A percentile compares a stretch with the other conserved stretches of the same genome.
phyloP scores from a whole-genome alignment of 2,797 vertebrate genomes.

The Serranus cabrilla region DNA sequence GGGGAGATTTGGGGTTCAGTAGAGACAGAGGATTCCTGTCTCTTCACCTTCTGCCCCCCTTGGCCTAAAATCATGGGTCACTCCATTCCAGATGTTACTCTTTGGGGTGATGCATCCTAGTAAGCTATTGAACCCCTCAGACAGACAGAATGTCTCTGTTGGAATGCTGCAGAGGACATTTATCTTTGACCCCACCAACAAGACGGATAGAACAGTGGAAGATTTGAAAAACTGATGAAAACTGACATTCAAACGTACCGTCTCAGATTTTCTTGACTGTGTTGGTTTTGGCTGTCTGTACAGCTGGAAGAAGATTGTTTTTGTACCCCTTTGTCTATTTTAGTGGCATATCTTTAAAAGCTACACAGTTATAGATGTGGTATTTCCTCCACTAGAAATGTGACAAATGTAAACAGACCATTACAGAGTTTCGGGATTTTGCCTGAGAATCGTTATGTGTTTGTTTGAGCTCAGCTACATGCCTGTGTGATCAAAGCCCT shows the following conservation, averaged over 20 bases:
- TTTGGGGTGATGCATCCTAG: conserved; percentile 34
- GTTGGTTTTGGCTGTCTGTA: background rate
- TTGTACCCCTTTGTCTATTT: background rate
- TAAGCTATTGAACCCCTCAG: conserved; percentile 44
- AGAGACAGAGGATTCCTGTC: conserved; percentile 43
- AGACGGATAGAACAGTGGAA: conserved; percentile 8
- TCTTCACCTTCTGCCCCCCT: conserved; percentile 46
- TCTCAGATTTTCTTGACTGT: background rate
- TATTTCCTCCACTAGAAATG: background rate
- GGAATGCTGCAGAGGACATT: conserved; percentile 61
- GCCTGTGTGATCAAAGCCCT: background rate
- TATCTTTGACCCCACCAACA: conserved; percentile 36
- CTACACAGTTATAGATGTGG: background rate
- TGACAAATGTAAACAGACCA: background rate
- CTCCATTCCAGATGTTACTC: conserved; percentile 80
- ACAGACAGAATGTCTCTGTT: conserved; percentile 45
- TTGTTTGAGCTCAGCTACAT: background rate
- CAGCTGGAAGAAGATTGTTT: background rate
- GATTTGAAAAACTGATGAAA: conserved; percentile 18
- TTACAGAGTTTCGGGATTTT: background rate
- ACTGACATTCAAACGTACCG: background rate
- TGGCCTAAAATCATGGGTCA: conserved; percentile 66
- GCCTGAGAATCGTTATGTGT: background rate
- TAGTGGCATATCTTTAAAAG: background rate
- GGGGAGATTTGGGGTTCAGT: conserved; percentile 35